Percentiles rank a stretch among this genome's conserved stretches.
Evolutionary conservation across 2,888 invertebrate genomes (phyloP).

Genomic region (Exocentrus adspersus): DNA sequence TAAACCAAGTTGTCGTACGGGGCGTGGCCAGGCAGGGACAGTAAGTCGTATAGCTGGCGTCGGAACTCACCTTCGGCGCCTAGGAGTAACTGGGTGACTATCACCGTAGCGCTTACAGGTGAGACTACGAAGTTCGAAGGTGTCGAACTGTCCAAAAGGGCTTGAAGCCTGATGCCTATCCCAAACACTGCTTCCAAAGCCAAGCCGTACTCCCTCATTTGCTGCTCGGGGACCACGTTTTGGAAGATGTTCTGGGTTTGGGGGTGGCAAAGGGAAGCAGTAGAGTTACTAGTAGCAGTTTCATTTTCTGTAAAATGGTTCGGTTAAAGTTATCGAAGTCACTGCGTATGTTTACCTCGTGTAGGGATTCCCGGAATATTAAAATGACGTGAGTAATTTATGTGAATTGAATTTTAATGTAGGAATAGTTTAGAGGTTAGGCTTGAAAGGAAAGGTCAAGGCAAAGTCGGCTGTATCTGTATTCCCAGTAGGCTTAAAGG

Average conservation of each 20-base stretch:
- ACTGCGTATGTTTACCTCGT: too few species aligned
- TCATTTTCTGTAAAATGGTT: slow-evolving; percentile 37
- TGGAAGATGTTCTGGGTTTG: background rate
- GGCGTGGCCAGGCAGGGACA: slow-evolving; percentile 46
- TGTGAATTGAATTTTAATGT: too few species aligned
- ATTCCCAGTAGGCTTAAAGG: too few species aligned
- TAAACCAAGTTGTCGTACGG: slow-evolving; percentile 36
- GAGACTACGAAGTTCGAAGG: slow-evolving; percentile 59
- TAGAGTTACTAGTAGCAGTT: slow-evolving; percentile 15
- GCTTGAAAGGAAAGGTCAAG: too few species aligned
- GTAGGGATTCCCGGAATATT: too few species aligned
- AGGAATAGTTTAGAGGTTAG: too few species aligned
- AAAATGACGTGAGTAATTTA: too few species aligned
- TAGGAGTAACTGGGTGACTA: slow-evolving; percentile 59
- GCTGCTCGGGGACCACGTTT: slow-evolving; percentile 19
- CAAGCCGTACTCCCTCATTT: slow-evolving; percentile 29
- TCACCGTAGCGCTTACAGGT: slow-evolving; percentile 59
- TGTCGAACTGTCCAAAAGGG: slow-evolving; percentile 49
- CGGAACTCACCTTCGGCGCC: slow-evolving; percentile 58
- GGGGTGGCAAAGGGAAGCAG: too few species aligned
- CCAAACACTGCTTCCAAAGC: slow-evolving; percentile 60
- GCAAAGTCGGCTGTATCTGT: too few species aligned
- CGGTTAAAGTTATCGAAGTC: too few species aligned
- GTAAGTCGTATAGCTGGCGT: slow-evolving; percentile 54
- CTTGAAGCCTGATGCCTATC: slow-evolving; percentile 57